phyloP scores from a whole-genome alignment of 1,140 invertebrate genomes.

The Sminthurinus signatus region DNA sequence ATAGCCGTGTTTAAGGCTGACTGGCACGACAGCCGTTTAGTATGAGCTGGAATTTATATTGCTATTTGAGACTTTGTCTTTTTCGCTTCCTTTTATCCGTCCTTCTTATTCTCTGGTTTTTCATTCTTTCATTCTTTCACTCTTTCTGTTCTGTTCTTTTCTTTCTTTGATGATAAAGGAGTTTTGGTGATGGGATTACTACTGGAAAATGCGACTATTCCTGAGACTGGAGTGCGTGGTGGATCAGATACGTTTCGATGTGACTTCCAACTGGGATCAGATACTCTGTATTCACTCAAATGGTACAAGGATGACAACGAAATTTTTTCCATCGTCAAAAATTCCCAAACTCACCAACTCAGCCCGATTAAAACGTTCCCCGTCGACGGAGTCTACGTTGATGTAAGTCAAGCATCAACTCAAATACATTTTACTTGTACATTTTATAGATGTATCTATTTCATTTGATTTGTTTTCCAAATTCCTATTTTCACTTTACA shows the following conservation, averaged over 20 bases:
- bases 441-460: too few species aligned
- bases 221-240: conserved; percentile 24
- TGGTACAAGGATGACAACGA: conserved; percentile 37
- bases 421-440: too few species aligned
- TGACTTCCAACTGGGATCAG: conserved; percentile 29
- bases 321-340: conserved; percentile 22
- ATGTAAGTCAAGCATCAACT: too few species aligned
- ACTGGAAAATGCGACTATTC: conserved; percentile 33
- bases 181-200: conserved; percentile 24
- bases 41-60: too few species aligned
- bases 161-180: background rate
- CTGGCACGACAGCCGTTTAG: too few species aligned
- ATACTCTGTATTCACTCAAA: conserved; percentile 17
- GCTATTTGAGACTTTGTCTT: too few species aligned
- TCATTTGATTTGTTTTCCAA: too few species aligned
- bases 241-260: conserved; percentile 22
- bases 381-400: conserved; percentile 28
- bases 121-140: too few species aligned
- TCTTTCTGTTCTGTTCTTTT: background rate
- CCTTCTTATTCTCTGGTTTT: too few species aligned
- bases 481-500: too few species aligned
- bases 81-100: too few species aligned
- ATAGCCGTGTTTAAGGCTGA: too few species aligned
- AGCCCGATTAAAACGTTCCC: conserved; percentile 16
- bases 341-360: conserved; percentile 1